phyloP scores from a whole-genome alignment of 2,797 vertebrate genomes.

The Eurystomus glaucurus region DNA sequence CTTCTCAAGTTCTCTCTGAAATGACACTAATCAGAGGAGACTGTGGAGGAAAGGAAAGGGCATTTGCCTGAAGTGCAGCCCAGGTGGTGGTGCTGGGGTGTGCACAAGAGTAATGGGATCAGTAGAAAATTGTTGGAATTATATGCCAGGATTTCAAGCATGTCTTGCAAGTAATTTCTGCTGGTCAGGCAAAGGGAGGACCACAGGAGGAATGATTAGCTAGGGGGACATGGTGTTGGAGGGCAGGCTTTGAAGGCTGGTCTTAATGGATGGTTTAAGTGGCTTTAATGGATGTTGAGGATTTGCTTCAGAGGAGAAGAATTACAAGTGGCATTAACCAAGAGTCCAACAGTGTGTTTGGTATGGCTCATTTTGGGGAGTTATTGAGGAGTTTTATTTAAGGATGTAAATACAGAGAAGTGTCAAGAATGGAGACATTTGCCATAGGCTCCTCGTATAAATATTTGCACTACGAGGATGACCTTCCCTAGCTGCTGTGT shows the following conservation, averaged over 20 bases:
- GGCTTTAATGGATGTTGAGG: constrained; percentile 54
- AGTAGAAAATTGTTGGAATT: not conserved
- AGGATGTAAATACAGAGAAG: constrained; percentile 50
- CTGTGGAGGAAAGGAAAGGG: not conserved
- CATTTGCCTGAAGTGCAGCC: not conserved
- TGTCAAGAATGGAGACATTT: constrained; percentile 44
- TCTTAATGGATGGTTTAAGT: constrained; percentile 64
- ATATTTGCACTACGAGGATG: constrained; percentile 41
- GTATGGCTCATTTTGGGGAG: constrained; percentile 20
- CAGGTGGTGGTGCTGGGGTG: not conserved
- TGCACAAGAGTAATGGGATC: not conserved
- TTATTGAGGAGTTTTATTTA: constrained; percentile 53
- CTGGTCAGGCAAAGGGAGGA: not conserved
- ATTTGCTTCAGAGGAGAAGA: constrained; percentile 55
- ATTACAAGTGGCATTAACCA: constrained; percentile 43
- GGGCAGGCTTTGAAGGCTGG: constrained; percentile 29
- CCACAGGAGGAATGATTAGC: not conserved
- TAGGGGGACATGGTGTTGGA: not conserved
- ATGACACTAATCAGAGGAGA: not conserved
- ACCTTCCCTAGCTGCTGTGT: constrained; percentile 46
- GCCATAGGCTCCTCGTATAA: constrained; percentile 1
- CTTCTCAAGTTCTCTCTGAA: not conserved
- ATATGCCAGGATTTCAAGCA: not conserved
- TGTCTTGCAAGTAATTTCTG: constrained; percentile 26
- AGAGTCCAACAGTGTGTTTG: not conserved